These are phyloP conservation scores for Bubo blakistoni DNA, from an alignment of 2,113 vertebrate species.

Conservation along the genomic window DNA sequence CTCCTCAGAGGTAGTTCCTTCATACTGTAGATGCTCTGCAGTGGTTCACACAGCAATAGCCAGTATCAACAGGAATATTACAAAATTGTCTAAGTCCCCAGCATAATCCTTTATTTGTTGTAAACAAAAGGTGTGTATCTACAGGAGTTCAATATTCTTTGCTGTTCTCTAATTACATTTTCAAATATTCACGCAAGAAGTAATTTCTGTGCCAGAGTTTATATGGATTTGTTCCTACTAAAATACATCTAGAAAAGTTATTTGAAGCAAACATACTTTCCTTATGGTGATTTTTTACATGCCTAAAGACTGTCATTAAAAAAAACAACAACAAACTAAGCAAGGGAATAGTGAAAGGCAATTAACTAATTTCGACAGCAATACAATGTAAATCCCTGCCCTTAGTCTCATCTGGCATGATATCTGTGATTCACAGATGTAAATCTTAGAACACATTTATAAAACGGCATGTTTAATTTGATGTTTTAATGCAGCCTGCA, in stretches of 20 bases:
- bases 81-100: neutral
- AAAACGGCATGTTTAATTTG: neutral
- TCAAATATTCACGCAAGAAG: neutral
- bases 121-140: neutral
- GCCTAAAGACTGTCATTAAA: neutral
- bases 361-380: conserved; percentile 39
- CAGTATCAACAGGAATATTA: neutral
- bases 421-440: conserved; percentile 18
- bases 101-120: neutral
- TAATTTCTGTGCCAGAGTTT: neutral
- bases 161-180: neutral
- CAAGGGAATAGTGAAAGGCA: conserved; percentile 25
- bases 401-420: neutral
- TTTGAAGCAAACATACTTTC: neutral
- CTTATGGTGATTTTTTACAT: neutral
- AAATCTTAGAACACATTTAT: neutral
- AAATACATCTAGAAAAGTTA: neutral
- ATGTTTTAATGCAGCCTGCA: neutral
- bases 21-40: neutral
- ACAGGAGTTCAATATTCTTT: neutral
- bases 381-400: conserved; percentile 25
- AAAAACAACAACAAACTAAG: neutral
- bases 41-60: neutral
- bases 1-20: neutral
- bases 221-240: neutral